Conservation (phyloP, 2,797 vertebrate species). For the Holocentrus rufus region DNA sequence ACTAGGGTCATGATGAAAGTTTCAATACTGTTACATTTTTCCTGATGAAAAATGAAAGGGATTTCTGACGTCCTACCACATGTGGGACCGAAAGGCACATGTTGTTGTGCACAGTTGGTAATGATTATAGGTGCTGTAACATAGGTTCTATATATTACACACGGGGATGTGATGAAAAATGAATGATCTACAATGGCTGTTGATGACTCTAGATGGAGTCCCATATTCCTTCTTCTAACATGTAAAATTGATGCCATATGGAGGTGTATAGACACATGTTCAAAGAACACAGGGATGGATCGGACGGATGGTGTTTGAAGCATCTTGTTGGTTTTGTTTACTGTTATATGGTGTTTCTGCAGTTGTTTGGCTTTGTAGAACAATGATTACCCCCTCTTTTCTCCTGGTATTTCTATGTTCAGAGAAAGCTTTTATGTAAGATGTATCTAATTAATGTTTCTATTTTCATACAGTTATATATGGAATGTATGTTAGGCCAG, state of each 20-base stretch:
- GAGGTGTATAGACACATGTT: conserved; percentile 16
- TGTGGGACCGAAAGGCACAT: conserved; percentile 13
- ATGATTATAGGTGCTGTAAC: conserved; percentile 59
- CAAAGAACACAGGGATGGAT: conserved; percentile 6
- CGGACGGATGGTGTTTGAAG: neutral
- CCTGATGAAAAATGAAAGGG: conserved; percentile 32
- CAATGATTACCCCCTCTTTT: conserved; percentile 39
- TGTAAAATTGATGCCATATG: conserved; percentile 55
- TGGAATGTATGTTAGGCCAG: conserved; percentile 75
- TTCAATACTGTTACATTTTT: neutral
- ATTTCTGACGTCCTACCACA: conserved; percentile 24
- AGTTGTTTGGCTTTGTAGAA: conserved; percentile 70
- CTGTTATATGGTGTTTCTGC: conserved; percentile 68
- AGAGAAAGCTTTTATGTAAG: conserved; percentile 73
- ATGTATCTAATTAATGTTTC: conserved; percentile 76
- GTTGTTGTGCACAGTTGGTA: conserved; percentile 18
- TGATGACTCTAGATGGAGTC: conserved; percentile 49
- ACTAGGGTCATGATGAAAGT: conserved; percentile 29
- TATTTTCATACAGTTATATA: conserved; percentile 80
- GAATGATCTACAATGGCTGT: conserved; percentile 47
- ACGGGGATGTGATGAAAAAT: conserved; percentile 49
- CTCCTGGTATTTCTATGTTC: conserved; percentile 72
- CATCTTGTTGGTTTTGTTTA: conserved; percentile 46
- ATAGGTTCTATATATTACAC: conserved; percentile 44
- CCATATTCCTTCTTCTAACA: conserved; percentile 41